Conservation (phyloP, 1,140 invertebrate species). For the Brachionus calyciflorus region DNA sequence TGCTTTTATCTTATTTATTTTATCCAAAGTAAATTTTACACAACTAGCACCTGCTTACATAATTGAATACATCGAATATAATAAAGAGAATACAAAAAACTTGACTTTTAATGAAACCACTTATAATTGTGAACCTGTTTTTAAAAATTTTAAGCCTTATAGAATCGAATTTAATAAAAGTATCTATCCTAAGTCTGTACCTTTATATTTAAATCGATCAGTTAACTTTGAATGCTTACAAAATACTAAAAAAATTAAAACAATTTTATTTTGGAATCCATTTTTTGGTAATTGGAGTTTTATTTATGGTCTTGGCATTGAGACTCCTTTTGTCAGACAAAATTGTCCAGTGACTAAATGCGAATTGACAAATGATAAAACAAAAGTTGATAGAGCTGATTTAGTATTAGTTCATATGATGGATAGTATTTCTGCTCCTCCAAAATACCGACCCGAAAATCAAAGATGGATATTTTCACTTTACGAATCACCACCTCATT, state of each 20-base stretch:
- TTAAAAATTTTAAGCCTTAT: background rate
- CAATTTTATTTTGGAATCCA: conserved; percentile 13
- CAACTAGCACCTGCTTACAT: no score
- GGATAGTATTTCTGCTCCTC: background rate
- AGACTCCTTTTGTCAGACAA: background rate
- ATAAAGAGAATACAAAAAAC: no score
- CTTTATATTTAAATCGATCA: background rate
- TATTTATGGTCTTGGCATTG: background rate
- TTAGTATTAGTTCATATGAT: conserved; percentile 34
- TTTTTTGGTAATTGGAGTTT: conserved; percentile 18
- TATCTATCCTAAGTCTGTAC: background rate
- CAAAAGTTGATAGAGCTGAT: background rate
- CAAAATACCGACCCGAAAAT: background rate
- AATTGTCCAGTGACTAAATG: conserved; percentile 35
- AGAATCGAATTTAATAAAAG: background rate
- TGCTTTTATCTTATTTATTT: no score
- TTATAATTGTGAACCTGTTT: background rate
- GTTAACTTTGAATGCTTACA: conserved; percentile 27
- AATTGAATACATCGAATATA: no score
- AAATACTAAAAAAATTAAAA: background rate
- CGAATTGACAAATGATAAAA: conserved; percentile 6
- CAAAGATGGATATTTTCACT: conserved; percentile 39
- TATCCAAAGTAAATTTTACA: no score
- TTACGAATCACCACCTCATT: conserved; percentile 29
- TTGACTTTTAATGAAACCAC: no score